Evolutionary conservation across 2,888 invertebrate genomes (phyloP).

Genomic region (Perdita meconis): DNA sequence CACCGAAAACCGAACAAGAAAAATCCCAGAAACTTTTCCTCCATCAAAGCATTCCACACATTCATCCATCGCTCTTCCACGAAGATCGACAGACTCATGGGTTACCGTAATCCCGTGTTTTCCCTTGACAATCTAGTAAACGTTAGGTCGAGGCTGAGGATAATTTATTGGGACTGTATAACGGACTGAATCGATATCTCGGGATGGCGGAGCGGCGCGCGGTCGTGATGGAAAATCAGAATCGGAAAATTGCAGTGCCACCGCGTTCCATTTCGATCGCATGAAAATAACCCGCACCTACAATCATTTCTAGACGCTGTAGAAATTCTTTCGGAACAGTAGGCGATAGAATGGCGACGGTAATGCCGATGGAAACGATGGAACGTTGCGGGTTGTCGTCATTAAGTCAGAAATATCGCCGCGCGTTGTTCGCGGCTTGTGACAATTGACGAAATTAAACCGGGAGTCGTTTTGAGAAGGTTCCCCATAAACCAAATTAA

Average conservation of each 20-base stretch:
- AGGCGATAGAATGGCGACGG: slow-evolving; percentile 6
- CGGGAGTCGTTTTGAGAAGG: not conserved
- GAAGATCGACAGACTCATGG: slow-evolving; percentile 25
- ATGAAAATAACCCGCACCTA: not conserved
- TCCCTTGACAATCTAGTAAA: slow-evolving; percentile 16
- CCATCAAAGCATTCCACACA: not conserved
- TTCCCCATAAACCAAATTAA: slow-evolving; percentile 11
- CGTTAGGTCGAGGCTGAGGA: slow-evolving; percentile 49
- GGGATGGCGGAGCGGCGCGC: too few relatives aligned
- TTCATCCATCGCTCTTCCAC: not conserved
- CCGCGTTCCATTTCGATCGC: not conserved
- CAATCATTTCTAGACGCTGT: not conserved
- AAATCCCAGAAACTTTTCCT: not conserved
- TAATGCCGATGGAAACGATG: too few relatives aligned
- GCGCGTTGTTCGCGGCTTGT: not conserved
- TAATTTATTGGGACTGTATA: slow-evolving; percentile 29
- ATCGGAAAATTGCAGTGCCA: slow-evolving; percentile 1
- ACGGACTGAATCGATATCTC: slow-evolving; percentile 17
- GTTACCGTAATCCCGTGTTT: slow-evolving; percentile 39
- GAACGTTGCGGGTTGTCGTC: not conserved
- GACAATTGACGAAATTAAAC: slow-evolving; percentile 1
- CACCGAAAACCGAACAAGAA: not conserved
- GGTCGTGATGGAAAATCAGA: slow-evolving; percentile 1
- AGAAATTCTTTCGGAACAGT: not conserved
- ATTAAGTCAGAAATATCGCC: slow-evolving; percentile 13